Evolutionary conservation across 1,140 invertebrate genomes (phyloP).

Genomic region (Drosophila tani): DNA sequence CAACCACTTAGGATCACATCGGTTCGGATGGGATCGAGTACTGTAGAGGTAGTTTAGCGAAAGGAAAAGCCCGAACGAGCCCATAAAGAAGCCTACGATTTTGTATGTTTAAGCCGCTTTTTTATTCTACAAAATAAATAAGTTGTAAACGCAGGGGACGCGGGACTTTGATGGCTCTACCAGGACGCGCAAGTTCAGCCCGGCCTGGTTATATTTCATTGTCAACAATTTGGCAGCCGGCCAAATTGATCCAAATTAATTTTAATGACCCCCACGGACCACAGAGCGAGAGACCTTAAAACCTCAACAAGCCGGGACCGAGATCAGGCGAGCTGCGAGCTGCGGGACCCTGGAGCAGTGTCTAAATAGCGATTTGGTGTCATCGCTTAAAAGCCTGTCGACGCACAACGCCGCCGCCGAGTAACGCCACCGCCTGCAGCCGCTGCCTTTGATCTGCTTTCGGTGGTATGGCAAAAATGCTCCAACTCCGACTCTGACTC

Average conservation of each 20-base stretch:
- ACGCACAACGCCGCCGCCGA: constrained; percentile 66
- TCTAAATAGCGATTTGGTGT: constrained; percentile 85
- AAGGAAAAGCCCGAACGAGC: constrained; percentile 31
- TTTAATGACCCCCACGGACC: constrained; percentile 81
- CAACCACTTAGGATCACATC: constrained; percentile 36
- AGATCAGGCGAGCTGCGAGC: not conserved
- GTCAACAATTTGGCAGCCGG: constrained; percentile 84
- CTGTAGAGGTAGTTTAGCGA: constrained; percentile 58
- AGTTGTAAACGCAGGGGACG: constrained; percentile 71
- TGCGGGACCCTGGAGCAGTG: constrained; percentile 46
- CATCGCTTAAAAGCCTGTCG: constrained; percentile 84
- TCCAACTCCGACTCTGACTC: not conserved
- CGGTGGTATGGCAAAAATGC: constrained; percentile 41
- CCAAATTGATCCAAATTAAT: constrained; percentile 85
- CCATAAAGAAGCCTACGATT: constrained; percentile 69
- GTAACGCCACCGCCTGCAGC: constrained; percentile 76
- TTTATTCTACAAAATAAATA: constrained; percentile 68
- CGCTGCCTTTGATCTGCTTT: constrained; percentile 75
- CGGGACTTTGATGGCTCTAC: constrained; percentile 72
- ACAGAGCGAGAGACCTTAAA: constrained; percentile 68
- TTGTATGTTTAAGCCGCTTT: constrained; percentile 67
- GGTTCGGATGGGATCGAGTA: constrained; percentile 15
- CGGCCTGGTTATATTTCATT: constrained; percentile 81
- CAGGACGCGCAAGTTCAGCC: constrained; percentile 9
- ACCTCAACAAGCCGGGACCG: constrained; percentile 58